A percentile compares a stretch with the other conserved stretches of the same genome.
Evolutionary conservation across 1,140 invertebrate species (phyloP).

Genomic region (Papilio polytes): DNA sequence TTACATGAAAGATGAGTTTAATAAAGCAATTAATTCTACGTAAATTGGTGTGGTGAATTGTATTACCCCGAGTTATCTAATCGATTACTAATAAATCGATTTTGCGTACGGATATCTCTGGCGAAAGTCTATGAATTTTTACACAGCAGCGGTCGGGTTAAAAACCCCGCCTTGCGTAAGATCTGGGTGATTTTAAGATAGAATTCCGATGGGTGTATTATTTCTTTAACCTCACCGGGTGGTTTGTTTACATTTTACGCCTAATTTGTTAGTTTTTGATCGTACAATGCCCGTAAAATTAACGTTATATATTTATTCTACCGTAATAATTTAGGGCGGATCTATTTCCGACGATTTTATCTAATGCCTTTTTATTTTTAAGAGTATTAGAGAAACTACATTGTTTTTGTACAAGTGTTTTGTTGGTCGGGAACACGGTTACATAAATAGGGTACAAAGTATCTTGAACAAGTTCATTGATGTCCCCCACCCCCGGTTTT

Average conservation of each 20-base stretch:
- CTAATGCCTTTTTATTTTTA: background rate
- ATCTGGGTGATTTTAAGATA: conserved; percentile 13
- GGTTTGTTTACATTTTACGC: conserved; percentile 5
- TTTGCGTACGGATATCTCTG: background rate
- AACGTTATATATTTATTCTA: background rate
- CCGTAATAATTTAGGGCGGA: background rate
- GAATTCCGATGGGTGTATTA: conserved; percentile 12
- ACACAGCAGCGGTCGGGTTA: conserved; percentile 8
- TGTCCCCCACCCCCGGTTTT: background rate
- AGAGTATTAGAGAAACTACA: too few species aligned
- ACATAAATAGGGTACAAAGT: background rate
- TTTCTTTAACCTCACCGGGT: conserved; percentile 11
- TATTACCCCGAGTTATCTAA: conserved; percentile 12
- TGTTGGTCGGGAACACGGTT: background rate
- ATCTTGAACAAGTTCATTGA: conserved; percentile 10
- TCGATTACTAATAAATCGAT: conserved; percentile 29
- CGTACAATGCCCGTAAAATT: background rate
- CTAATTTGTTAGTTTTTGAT: conserved; percentile 12
- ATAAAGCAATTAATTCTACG: background rate
- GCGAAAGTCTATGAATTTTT: conserved; percentile 35
- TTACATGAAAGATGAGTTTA: background rate
- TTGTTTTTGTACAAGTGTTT: background rate
- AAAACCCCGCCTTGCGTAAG: conserved; percentile 31
- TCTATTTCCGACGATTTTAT: background rate
- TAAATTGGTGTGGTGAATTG: background rate